These are phyloP conservation scores for Coenobita brevimanus DNA, from an alignment of 1,140 invertebrate genomes.

Conservation along the genomic window DNA sequence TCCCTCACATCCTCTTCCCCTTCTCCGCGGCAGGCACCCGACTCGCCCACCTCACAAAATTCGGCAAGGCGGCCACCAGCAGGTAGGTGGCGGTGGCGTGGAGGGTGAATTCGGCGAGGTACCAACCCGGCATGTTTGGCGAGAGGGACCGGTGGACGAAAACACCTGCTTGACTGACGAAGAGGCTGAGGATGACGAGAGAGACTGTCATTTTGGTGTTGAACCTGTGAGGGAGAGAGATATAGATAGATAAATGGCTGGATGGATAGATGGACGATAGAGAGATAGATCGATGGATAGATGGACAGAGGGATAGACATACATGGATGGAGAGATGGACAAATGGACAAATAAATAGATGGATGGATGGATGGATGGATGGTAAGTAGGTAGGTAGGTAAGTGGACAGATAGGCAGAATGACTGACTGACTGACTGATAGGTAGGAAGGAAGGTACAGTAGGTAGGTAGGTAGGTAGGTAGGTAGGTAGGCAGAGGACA, in stretches of 20 bases:
- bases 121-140: conserved; percentile 9
- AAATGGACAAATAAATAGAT: background rate
- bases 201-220: conserved; percentile 27
- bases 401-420: too few relatives aligned
- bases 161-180: conserved; percentile 9
- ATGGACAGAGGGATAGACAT: background rate
- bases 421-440: too few relatives aligned
- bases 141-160: conserved; percentile 11
- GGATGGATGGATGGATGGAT: background rate
- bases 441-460: too few relatives aligned
- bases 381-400: too few relatives aligned
- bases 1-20: too few relatives aligned
- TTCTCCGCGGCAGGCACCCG: background rate
- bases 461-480: too few relatives aligned
- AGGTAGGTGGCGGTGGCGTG: conserved; percentile 18
- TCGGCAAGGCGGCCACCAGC: conserved; percentile 23
- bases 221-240: conserved; percentile 26
- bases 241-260: background rate
- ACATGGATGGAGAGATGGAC: too few relatives aligned
- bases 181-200: background rate
- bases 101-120: conserved; percentile 28
- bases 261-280: background rate
- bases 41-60: conserved; percentile 21
- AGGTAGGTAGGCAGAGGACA: too few relatives aligned
- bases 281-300: background rate